These are phyloP conservation scores for Agrochola litura DNA, from an alignment of 2,888 invertebrate genomes.

Conservation along the genomic window DNA sequence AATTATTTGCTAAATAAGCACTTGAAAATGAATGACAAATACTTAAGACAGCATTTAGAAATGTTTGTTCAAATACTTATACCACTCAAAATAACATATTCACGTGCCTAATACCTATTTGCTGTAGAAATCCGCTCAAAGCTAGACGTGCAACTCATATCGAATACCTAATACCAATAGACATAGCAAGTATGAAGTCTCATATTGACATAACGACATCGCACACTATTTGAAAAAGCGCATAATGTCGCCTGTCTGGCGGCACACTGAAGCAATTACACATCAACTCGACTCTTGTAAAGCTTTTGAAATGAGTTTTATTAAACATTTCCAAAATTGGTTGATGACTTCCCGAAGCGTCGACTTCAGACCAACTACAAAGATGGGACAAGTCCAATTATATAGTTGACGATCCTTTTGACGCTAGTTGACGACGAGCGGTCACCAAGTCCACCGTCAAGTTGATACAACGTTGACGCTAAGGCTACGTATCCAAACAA, in stretches of 20 bases:
- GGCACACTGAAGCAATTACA: background rate
- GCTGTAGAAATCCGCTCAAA: background rate
- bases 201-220: conserved; percentile 23
- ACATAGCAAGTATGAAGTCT: conserved; percentile 14
- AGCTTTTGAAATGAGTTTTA: background rate
- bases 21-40: conserved; percentile 31
- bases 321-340: background rate
- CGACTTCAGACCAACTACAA: background rate
- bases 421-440: too few relatives aligned
- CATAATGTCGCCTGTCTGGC: conserved; percentile 12
- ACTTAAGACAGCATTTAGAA: conserved; percentile 30
- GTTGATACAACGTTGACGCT: background rate
- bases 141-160: conserved; percentile 27
- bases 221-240: conserved; percentile 27
- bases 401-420: background rate
- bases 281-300: background rate
- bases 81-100: conserved; percentile 16
- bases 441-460: background rate
- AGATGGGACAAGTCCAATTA: background rate
- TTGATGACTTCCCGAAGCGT: background rate
- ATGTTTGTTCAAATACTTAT: conserved; percentile 39
- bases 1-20: conserved; percentile 28
- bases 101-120: conserved; percentile 41
- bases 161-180: conserved; percentile 26
- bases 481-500: too few relatives aligned